A percentile compares a stretch with the other conserved stretches of the same genome.
Evolutionary conservation across 2,888 invertebrate species (phyloP).

Genomic region (Cantharis rufa): DNA sequence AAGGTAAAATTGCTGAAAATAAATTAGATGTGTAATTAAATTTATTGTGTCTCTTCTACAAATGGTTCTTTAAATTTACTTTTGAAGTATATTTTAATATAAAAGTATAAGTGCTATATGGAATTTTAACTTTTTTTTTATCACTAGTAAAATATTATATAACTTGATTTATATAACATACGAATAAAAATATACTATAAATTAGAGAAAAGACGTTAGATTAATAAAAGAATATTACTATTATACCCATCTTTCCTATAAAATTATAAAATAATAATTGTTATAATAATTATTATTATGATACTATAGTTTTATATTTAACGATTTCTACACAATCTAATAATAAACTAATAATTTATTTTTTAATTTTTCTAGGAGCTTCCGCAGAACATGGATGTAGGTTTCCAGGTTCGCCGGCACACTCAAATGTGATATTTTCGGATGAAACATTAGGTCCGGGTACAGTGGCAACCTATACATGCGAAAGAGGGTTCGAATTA

Average conservation of each 20-base stretch:
- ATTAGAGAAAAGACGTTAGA: no score
- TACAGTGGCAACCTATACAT: constrained; percentile 80
- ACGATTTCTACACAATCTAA: not conserved
- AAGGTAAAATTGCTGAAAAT: not conserved
- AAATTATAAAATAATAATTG: not conserved
- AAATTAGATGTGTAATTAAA: not conserved
- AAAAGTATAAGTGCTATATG: no score
- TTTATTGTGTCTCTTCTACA: no score
- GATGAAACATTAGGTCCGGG: constrained; percentile 64
- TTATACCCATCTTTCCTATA: not conserved
- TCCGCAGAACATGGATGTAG: constrained; percentile 61
- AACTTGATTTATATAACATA: no score
- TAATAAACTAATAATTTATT: not conserved
- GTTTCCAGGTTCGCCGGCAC: constrained; percentile 91
- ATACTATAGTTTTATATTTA: no score
- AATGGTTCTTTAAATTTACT: no score
- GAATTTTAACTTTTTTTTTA: no score
- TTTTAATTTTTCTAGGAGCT: constrained; percentile 7
- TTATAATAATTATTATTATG: not conserved
- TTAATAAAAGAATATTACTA: no score
- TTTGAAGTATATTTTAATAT: no score
- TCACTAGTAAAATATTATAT: no score
- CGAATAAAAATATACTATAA: no score
- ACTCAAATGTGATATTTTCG: constrained; percentile 79
- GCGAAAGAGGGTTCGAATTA: constrained; percentile 88